Conservation (phyloP, 1,140 invertebrate genomes). For the Scaptodrosophila lebanonensis region DNA sequence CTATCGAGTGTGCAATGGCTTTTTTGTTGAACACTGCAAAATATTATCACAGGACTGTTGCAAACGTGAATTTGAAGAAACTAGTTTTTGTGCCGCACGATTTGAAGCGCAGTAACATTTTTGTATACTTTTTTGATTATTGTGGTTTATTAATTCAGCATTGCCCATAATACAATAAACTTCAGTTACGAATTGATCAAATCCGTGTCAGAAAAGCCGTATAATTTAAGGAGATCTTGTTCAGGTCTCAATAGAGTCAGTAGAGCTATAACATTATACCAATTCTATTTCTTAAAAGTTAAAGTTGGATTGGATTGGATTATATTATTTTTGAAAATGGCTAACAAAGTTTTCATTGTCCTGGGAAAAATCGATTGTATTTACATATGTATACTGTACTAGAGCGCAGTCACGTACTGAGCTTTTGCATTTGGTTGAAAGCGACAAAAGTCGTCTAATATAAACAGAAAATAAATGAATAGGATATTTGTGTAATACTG, state of each 20-base stretch:
- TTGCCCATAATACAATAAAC: no score
- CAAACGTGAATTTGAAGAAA: neutral
- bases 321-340: slow-evolving; percentile 26
- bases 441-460: slow-evolving; percentile 41
- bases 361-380: slow-evolving; percentile 67
- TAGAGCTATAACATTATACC: no score
- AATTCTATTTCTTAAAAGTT: no score
- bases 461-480: slow-evolving; percentile 11
- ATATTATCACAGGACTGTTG: no score
- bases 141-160: no score
- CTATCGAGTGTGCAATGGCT: slow-evolving; percentile 24
- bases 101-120: no score
- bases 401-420: slow-evolving; percentile 46
- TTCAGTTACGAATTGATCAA: no score
- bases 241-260: no score
- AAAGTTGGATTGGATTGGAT: no score
- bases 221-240: no score
- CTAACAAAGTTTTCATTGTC: slow-evolving; percentile 46
- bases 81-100: neutral
- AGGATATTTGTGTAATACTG: neutral
- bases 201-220: no score
- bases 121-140: no score
- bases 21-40: slow-evolving; percentile 26
- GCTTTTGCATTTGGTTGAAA: slow-evolving; percentile 47
- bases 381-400: slow-evolving; percentile 41